Conservation (phyloP, 2,888 invertebrate species). For the Tribolium freemani region DNA sequence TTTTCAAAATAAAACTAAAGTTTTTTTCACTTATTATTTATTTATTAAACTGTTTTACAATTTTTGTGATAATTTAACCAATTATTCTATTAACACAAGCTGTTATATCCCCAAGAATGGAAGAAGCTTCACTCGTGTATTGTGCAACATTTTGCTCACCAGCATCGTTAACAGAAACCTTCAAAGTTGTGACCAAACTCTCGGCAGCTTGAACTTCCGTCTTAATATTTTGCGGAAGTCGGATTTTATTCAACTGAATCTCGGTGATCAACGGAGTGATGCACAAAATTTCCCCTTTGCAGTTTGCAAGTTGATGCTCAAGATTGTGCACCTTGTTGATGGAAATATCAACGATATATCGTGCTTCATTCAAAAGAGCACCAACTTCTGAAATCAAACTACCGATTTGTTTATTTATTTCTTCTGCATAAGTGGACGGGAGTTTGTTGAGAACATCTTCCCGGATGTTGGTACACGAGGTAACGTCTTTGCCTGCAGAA, state of each 20-base stretch:
- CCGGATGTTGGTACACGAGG: not conserved
- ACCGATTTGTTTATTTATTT: not conserved
- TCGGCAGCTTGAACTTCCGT: slow-evolving; percentile 5
- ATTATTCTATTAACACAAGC: slow-evolving; percentile 15
- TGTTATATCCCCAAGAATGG: slow-evolving; percentile 2
- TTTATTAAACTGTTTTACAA: not conserved
- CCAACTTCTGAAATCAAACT: not conserved
- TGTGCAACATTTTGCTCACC: not conserved
- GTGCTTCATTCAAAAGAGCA: not conserved
- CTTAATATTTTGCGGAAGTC: slow-evolving; percentile 16
- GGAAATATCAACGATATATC: not conserved
- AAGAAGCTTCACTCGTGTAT: not conserved
- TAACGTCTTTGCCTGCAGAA: not conserved
- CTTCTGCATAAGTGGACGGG: not conserved
- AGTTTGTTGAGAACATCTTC: not conserved
- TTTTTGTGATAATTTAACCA: not conserved
- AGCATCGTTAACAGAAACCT: not conserved
- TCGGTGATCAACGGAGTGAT: slow-evolving; percentile 3
- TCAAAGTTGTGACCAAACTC: not conserved
- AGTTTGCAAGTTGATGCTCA: not conserved
- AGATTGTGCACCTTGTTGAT: not conserved
- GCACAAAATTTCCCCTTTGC: slow-evolving; percentile 6
- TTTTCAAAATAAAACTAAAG: no score
- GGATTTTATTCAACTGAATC: slow-evolving; percentile 13
- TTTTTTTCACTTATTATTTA: no score